Conservation (phyloP, 2,797 vertebrate species). For the Rhinatrema bivittatum region DNA sequence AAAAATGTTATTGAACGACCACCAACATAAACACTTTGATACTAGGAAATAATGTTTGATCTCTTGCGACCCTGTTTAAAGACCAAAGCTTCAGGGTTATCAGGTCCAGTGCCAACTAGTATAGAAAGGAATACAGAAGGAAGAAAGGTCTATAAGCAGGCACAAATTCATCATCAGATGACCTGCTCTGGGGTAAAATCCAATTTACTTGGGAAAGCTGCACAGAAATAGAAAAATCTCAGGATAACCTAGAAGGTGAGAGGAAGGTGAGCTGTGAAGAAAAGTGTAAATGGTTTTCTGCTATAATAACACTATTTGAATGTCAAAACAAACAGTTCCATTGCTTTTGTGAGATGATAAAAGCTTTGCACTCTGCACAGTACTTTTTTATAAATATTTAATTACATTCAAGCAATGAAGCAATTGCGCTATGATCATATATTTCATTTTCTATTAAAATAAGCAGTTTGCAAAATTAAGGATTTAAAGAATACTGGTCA, state of each 20-base stretch:
- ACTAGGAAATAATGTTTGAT: not conserved
- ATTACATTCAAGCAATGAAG: too few species aligned
- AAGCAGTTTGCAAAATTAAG: too few species aligned
- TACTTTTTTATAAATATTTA: too few species aligned
- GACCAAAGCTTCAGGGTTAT: constrained; percentile 9
- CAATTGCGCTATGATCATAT: too few species aligned
- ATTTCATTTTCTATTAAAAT: too few species aligned
- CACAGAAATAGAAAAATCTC: constrained; percentile 24
- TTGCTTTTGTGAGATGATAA: too few species aligned
- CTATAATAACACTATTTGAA: too few species aligned
- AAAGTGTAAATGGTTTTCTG: too few species aligned
- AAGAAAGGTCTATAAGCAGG: constrained; percentile 35
- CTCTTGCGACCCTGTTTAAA: constrained; percentile 7
- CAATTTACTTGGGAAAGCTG: constrained; percentile 36
- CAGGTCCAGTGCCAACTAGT: constrained; percentile 20
- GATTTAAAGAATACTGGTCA: too few species aligned
- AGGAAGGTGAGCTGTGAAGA: too few species aligned
- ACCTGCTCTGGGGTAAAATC: constrained; percentile 21
- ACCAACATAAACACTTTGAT: not conserved
- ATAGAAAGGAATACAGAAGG: constrained; percentile 42
- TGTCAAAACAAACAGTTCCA: too few species aligned
- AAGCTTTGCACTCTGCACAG: too few species aligned
- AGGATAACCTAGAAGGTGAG: constrained; percentile 14
- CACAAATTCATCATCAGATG: constrained; percentile 23
- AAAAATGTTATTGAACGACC: not conserved